Base-by-base conservation (phyloP, 1,140 invertebrate genomes). In the Stratiolaelaps scimitus region DNA sequence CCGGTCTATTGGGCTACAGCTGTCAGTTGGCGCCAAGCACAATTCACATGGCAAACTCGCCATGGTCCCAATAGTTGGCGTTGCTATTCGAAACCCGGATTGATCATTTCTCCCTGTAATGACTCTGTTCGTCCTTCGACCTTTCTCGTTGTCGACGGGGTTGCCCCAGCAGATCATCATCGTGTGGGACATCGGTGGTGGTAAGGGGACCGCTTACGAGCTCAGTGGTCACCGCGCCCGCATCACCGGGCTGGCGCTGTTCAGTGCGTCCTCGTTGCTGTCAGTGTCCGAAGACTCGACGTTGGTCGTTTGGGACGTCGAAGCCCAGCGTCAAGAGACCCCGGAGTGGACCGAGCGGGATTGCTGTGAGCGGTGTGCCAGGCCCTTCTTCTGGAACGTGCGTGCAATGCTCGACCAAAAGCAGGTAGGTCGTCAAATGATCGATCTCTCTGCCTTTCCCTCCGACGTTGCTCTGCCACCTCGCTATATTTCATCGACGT, bases 341-440 rank as follows among this genome's bases (percentile, higher is more conserved):
- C 91, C 93, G 13, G 83, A 84, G 66, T 98, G 95, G 95, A 81
- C 84, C 67, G 92, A 97, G 73, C 85, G 87, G 66, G 92, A 97
- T 76, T 81, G 84, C 40, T 99, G 95, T 75, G 85, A 97, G 78
- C 81, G 89, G 65, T 98, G 95, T 78, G 83, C 84, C 44, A 81
- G 85, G 69, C 95, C 95, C 23, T 98, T 97, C 76, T 98, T 98
- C 75, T 99, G 95, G 94, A 98, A 98, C 76, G 82, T 97, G 28
- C 83, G 87, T 70, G 91, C 88, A 7, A 98, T 99, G 92, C 92
- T 96, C 85, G 90, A 96, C 73, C 88, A 90, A 75, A 87, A 91
- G 74, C 89, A 89, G 73, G 64, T 40, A 23, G 67, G 28, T 17
- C 2, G 34, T 5, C 17, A 46, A n/a, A n/a, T n/a, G n/a, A n/a